These are phyloP conservation scores for Belonocnema kinseyi DNA, from an alignment of 1,140 invertebrate genomes.

Conservation along the genomic window DNA sequence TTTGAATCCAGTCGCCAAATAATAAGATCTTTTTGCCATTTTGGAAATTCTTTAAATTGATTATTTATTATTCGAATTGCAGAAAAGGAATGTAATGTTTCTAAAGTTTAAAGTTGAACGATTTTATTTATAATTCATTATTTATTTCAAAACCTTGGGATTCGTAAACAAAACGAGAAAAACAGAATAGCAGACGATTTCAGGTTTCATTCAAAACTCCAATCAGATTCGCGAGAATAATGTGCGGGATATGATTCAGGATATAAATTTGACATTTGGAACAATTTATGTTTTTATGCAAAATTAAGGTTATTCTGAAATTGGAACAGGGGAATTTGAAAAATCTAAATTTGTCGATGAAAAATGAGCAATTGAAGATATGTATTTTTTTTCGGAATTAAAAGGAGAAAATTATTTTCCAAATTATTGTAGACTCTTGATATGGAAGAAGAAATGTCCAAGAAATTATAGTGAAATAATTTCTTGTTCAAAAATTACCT, in stretches of 20 bases:
- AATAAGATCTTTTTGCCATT: constrained; percentile 39
- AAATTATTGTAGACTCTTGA: background rate
- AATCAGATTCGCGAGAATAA: background rate
- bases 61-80: constrained; percentile 9
- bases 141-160: background rate
- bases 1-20: constrained; percentile 59
- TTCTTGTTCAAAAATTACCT: too few species aligned
- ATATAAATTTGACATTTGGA: too few species aligned
- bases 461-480: too few species aligned
- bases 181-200: constrained; percentile 12
- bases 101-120: constrained; percentile 26
- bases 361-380: too few species aligned
- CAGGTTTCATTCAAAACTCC: background rate
- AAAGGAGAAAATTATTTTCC: background rate
- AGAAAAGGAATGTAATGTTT: constrained; percentile 11
- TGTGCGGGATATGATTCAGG: background rate
- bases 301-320: too few species aligned
- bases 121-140: background rate
- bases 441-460: too few species aligned
- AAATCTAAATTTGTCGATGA: too few species aligned
- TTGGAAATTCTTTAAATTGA: constrained; percentile 11
- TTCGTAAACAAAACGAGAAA: background rate
- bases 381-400: too few species aligned
- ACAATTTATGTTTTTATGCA: background rate
- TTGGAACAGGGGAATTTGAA: too few species aligned